Conservation (phyloP, 2,888 invertebrate genomes). For the Parasteatoda lunata region DNA sequence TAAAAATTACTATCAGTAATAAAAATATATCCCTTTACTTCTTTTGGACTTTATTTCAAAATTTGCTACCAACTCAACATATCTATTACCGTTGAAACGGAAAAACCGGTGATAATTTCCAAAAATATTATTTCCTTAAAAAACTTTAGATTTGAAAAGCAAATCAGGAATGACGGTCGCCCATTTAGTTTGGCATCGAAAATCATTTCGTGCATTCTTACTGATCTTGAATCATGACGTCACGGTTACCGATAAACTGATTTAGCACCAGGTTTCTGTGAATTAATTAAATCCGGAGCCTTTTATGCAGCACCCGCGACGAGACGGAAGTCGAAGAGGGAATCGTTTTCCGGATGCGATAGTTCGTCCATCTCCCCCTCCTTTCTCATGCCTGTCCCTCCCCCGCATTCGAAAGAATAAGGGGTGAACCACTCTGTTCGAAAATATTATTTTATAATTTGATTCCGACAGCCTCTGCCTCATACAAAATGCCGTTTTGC, state of each 20-base stretch:
- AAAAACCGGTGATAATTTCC: too few species aligned
- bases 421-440: conserved; percentile 48
- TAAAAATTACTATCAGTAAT: too few species aligned
- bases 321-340: conserved; percentile 54
- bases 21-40: too few species aligned
- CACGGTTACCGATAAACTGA: conserved; percentile 58
- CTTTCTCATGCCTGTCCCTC: background rate
- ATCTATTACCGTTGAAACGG: too few species aligned
- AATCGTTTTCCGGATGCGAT: conserved; percentile 61
- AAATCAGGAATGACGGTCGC: background rate
- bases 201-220: conserved; percentile 40
- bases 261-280: conserved; percentile 55
- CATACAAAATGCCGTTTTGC: background rate
- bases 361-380: conserved; percentile 17
- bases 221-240: conserved; percentile 35
- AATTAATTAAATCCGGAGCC: conserved; percentile 64
- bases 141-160: too few species aligned
- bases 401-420: conserved; percentile 19
- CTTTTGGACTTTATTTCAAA: too few species aligned
- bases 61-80: too few species aligned
- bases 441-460: conserved; percentile 46
- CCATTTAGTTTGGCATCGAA: conserved; percentile 60
- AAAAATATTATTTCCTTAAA: too few species aligned
- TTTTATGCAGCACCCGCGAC: conserved; percentile 33
- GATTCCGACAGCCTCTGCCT: conserved; percentile 23